Conservation (phyloP, 2,888 invertebrate genomes). For the Netelia inedita region DNA sequence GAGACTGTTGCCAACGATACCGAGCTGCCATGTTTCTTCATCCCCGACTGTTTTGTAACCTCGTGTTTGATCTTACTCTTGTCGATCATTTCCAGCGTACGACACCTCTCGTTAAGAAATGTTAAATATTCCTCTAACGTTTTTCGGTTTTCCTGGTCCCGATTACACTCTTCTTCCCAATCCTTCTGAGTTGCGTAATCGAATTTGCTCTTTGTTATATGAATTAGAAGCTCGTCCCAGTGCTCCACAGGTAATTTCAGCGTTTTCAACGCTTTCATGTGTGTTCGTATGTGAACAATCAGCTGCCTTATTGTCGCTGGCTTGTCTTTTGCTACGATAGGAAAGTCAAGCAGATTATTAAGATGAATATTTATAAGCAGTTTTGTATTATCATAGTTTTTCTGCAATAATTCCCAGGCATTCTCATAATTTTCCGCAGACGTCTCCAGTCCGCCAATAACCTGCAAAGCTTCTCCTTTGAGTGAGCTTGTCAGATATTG, state of each 20-base stretch:
- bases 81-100: constrained; percentile 36
- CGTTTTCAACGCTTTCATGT: too few species aligned
- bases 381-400: constrained; percentile 68
- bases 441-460: constrained; percentile 68
- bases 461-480: constrained; percentile 51
- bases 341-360: constrained; percentile 63
- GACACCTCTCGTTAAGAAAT: constrained; percentile 48
- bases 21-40: constrained; percentile 29
- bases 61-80: too few species aligned
- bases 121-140: constrained; percentile 40
- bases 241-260: too few species aligned
- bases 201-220: too few species aligned
- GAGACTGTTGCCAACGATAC: constrained; percentile 42
- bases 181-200: constrained; percentile 46
- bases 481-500: constrained; percentile 69
- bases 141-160: constrained; percentile 8
- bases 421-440: constrained; percentile 69
- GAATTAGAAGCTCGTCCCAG: too few species aligned
- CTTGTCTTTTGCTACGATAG: constrained; percentile 19
- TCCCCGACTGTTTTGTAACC: neutral
- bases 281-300: constrained; percentile 44
- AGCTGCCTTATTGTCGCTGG: constrained; percentile 43
- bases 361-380: constrained; percentile 72
- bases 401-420: constrained; percentile 68
- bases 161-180: constrained; percentile 52